A percentile compares a stretch with the other conserved stretches of the same genome.
phyloP scores from a whole-genome alignment of 2,797 vertebrate species.

The Potorous gilbertii region DNA sequence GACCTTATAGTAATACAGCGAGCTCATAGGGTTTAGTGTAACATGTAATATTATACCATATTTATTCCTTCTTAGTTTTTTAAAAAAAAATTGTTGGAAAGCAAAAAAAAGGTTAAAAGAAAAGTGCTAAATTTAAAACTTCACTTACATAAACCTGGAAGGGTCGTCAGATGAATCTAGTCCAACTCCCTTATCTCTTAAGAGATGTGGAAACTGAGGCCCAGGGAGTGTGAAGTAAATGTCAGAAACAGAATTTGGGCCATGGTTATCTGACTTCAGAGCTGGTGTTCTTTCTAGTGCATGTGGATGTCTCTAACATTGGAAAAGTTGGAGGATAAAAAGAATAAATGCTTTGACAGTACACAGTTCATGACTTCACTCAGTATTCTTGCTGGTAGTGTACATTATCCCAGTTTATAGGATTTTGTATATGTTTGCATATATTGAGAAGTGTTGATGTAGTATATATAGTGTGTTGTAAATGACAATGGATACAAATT shows the following conservation, averaged over 20 bases:
- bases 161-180: not conserved
- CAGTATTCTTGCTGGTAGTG: not conserved
- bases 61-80: not conserved
- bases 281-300: not conserved
- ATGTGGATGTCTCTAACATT: not conserved
- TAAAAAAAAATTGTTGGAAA: not conserved
- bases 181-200: not conserved
- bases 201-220: not conserved
- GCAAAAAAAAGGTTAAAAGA: not conserved
- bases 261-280: not conserved
- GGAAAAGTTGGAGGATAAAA: not conserved
- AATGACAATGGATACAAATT: not conserved
- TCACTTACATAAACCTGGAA: not conserved
- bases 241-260: not conserved
- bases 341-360: not conserved
- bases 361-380: not conserved
- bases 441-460: not conserved
- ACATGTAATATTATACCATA: not conserved
- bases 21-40: not conserved
- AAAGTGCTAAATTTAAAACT: not conserved
- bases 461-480: not conserved
- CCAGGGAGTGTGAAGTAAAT: not conserved
- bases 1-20: not conserved
- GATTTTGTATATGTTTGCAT: not conserved
- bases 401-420: not conserved